Conservation (phyloP, 35 echinoderm and acorn worm species). For the Patiria miniata region DNA sequence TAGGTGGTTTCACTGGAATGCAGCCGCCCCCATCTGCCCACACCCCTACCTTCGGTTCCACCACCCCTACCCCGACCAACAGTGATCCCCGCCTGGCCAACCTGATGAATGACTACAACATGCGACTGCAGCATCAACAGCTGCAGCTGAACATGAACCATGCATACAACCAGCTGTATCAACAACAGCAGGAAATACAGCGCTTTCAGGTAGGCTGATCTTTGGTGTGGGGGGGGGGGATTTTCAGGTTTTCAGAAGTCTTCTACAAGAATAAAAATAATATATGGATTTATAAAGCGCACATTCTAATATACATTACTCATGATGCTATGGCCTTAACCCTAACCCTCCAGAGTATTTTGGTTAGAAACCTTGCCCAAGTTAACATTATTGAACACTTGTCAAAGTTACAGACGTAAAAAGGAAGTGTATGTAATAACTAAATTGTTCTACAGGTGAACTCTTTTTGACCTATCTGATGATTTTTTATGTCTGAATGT, state of each 20-base stretch:
- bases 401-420: too few species aligned
- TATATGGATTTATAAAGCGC: constrained; percentile 22
- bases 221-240: background rate
- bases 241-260: background rate
- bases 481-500: too few species aligned
- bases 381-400: too few species aligned
- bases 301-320: too few species aligned
- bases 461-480: too few species aligned
- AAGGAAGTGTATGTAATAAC: too few species aligned
- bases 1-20: constrained; percentile 32
- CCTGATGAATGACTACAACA: constrained; percentile 75
- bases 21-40: constrained; percentile 19
- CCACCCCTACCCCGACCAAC: constrained; percentile 16
- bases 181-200: constrained; percentile 77
- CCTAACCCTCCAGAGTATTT: too few species aligned
- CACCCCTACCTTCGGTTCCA: background rate
- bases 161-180: constrained; percentile 85
- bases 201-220: constrained; percentile 32
- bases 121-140: constrained; percentile 94
- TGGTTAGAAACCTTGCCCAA: too few species aligned
- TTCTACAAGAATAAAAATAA: background rate
- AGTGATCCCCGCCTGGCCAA: constrained; percentile 64
- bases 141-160: constrained; percentile 90
- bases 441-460: too few species aligned
- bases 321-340: too few species aligned